Evolutionary conservation across 2,888 invertebrate genomes (phyloP), one percentile per base, ranked within the genome.

Genomic region (Eupithecia subumbrata): DNA sequence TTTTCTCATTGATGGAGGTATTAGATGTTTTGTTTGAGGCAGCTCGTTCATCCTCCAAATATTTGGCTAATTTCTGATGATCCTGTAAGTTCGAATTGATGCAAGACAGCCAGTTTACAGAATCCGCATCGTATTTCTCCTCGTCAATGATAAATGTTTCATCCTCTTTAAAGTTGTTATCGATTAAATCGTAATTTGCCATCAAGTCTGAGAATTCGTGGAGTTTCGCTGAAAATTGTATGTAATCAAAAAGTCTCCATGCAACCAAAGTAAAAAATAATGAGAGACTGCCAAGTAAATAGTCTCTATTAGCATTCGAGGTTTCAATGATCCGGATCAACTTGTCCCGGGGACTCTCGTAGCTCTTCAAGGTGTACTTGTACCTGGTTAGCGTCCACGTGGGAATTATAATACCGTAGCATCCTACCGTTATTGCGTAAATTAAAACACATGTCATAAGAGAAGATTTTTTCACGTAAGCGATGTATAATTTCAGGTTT

Each of bases 151-250:
- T 72, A 77, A 78, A 82, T 22, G 74, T 80, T 68, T 68, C 67
- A 5, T 78, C 74, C 72, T 84, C 84, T 9, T 75, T 34, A 45
- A 12, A 16, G 22, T 22, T 40, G 18, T 88, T 82, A 77, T 93
- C 92, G 22, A 92, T 75, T 45, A 92, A 78, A 78, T 91, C 84
- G 80, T 90, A 92, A 76, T 90, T 84, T 76, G 84, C 87, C 90
- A 92, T 91, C 73, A 92, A 83, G 81, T 89, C 84, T 9, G 89
- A 89, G 77, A 93, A 91, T 78, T 93, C 91, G 34, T 88, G 84
- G 37, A 92, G 85, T 81, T 91, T 93, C 4, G 91, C 91, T 83
- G 92, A 89, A 87, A 92, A 92, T 74, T 80, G 83, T 18, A 92
- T 82, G 80, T 85, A 89, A 64, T 92, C 92, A 71, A 87, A 78